Percentiles rank a stretch among this genome's conserved stretches.
Conservation (phyloP, 2,113 vertebrate genomes). For the Mirounga angustirostris region DNA sequence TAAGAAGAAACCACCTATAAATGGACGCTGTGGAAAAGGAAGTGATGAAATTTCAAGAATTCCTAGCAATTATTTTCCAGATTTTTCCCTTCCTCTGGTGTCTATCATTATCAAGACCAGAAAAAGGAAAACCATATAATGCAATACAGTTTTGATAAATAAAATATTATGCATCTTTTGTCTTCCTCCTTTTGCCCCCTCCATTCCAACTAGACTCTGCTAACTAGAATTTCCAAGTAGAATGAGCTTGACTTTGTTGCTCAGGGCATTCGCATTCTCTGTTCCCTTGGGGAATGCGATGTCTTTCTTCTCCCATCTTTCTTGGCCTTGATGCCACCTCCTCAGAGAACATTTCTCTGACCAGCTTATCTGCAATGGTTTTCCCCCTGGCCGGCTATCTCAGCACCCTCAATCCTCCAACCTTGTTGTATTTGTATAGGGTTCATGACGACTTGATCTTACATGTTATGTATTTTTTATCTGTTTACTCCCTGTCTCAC, state of each 20-base stretch:
- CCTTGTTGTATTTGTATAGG: not conserved
- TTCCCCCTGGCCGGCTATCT: not conserved
- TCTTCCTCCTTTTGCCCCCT: not conserved
- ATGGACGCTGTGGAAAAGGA: not conserved
- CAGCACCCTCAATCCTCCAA: not conserved
- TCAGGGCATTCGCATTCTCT: not conserved
- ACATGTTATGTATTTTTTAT: not conserved
- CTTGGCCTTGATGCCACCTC: not conserved
- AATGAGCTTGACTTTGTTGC: not conserved
- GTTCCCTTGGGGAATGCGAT: not conserved
- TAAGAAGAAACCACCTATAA: not conserved
- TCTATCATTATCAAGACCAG: not conserved
- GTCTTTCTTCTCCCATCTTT: not conserved
- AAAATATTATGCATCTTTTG: not conserved
- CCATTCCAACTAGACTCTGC: not conserved
- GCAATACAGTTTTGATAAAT: not conserved
- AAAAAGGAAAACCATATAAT: not conserved
- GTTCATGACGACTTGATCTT: not conserved
- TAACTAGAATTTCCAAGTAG: not conserved
- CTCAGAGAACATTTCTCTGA: not conserved
- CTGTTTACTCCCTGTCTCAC: not conserved
- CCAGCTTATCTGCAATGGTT: not conserved
- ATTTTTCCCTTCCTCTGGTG: not conserved
- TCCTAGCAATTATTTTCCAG: not conserved
- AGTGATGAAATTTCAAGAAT: not conserved